These are phyloP conservation scores for Pogonus chalceus DNA, from an alignment of 1,140 invertebrate genomes.

Conservation along the genomic window DNA sequence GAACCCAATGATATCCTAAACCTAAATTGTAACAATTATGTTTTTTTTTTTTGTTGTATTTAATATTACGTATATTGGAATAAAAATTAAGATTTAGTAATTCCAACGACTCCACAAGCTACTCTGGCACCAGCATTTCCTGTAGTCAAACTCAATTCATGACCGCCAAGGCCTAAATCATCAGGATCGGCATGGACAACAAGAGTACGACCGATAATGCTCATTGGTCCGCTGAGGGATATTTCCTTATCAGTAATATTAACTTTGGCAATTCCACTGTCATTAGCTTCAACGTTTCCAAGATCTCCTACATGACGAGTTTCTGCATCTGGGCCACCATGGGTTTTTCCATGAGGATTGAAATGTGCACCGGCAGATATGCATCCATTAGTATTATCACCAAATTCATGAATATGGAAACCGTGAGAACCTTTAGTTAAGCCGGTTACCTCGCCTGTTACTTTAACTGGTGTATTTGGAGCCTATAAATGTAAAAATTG, in stretches of 20 bases:
- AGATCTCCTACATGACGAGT: conserved; percentile 85
- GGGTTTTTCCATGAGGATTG: conserved; percentile 77
- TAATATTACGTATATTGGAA: no score
- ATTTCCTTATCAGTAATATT: conserved; percentile 65
- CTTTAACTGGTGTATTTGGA: conserved; percentile 43
- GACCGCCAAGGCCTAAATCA: conserved; percentile 87
- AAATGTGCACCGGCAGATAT: conserved; percentile 92
- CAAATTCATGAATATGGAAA: conserved; percentile 96
- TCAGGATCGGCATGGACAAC: conserved; percentile 91
- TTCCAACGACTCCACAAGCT: conserved; percentile 95
- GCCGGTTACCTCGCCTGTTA: conserved; percentile 63
- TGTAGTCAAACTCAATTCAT: conserved; percentile 88
- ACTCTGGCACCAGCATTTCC: conserved; percentile 94
- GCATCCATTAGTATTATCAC: conserved; percentile 94
- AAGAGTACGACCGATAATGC: conserved; percentile 79
- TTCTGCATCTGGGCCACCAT: conserved; percentile 68
- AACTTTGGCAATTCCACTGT: conserved; percentile 65
- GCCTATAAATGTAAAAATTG: conserved; percentile 31
- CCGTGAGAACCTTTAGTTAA: conserved; percentile 66
- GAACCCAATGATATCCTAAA: no score
- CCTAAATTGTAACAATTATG: no score
- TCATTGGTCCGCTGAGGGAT: conserved; percentile 62
- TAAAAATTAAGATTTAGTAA: conserved; percentile 45
- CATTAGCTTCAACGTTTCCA: conserved; percentile 73
- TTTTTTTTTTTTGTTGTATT: no score